Evolutionary conservation across 2,888 invertebrate species (phyloP), one percentile per base, ranked within the genome.

Genomic region (Lucinisca nassula): DNA sequence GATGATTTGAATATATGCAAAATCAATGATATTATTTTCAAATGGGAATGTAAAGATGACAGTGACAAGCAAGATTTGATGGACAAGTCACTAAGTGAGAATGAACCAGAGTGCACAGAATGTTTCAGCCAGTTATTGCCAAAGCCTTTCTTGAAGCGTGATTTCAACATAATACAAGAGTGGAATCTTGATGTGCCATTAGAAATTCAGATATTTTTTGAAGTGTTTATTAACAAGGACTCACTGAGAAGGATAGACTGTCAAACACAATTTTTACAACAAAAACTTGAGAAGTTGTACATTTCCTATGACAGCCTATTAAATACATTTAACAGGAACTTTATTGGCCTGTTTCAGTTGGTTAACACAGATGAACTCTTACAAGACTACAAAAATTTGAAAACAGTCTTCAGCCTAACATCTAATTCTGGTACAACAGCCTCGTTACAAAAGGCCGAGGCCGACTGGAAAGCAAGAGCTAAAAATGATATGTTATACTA

Each of bases 111-210:
- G 40, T 76, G 76, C 35, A 8, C n/a, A 35, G 76, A 21, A 49
- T 76, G 76, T 32, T 49, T 51, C 55, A 76, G 35, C 6, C 17
- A 35, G n/a, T 51, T 21, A 27, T 2, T 12, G 8, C 32, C 76
- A 51, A 55, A 17, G 24, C 76, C 76, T 40, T 30, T 76, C n/a
- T n/a, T n/a, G 21, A 51, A n/a, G 30, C 37, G 27, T 40, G 32
- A 27, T 0, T 49, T 76, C 30, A 32, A 51, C 1, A 45, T 76
- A 21, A n/a, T 32, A 32, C 49, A 76, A 55, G 76, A 76, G 51
- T 76, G 76, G 76, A 30, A 24, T 35, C 49, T 45, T 45, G 74
- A 74, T 74, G 45, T 74, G 30, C 74, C 74, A 45, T 45, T 74
- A 21, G 40, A 40, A 17, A 21, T 76, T 24, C 76, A 76, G 55